phyloP scores from a whole-genome alignment of 2,888 invertebrate species.

The Nebria salina region DNA sequence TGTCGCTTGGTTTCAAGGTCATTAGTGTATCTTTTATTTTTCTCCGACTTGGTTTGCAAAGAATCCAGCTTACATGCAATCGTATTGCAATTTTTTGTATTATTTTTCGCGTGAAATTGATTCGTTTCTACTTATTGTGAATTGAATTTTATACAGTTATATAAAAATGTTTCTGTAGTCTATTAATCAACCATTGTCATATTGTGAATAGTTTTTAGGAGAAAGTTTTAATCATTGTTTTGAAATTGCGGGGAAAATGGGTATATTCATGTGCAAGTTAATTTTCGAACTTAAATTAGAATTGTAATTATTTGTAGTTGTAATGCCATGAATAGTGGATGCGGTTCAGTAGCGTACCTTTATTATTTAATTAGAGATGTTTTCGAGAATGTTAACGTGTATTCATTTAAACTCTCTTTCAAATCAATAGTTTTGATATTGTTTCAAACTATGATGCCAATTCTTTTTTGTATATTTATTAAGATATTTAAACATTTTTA shows the following conservation, averaged over 20 bases:
- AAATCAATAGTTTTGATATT: no score
- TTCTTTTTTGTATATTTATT: no score
- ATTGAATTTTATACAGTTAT: neutral
- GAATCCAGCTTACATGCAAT: neutral
- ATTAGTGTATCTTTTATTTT: constrained; percentile 1
- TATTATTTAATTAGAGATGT: neutral
- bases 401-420: no score
- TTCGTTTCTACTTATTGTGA: neutral
- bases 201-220: neutral
- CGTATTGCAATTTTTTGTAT: neutral
- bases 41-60: neutral
- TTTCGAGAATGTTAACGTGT: neutral
- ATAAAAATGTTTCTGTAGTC: neutral
- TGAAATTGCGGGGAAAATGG: neutral
- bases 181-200: neutral
- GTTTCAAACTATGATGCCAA: no score
- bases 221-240: neutral
- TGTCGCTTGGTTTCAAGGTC: neutral
- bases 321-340: neutral
- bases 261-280: neutral
- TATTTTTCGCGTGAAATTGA: neutral
- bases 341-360: neutral
- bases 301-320: neutral
- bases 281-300: neutral
- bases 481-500: no score